Evolutionary conservation across 2,797 vertebrate genomes (phyloP), one percentile per base, ranked within the genome.

Genomic region (Hapalemur alaotrensis): DNA sequence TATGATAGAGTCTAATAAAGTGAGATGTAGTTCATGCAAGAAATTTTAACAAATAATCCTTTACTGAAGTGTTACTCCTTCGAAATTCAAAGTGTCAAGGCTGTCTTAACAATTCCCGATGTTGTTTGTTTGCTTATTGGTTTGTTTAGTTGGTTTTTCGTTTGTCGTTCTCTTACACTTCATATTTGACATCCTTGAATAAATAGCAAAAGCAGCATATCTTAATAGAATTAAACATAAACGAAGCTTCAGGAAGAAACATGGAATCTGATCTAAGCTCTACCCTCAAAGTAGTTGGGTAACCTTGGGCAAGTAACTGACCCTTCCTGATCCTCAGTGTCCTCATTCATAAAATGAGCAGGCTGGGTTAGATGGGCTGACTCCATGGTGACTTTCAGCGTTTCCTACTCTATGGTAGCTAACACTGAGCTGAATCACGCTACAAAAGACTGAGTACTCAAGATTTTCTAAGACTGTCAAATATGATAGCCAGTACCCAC

Each of bases 11-110:
- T 92, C 72, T 54, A 92, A 85, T 65, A 54, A 92, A 88, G 48
- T 38, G 32, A 79, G 43, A 69, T 8, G 14, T 23, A 83, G 30
- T 79, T 81, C 32, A n/a, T 35, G 35, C 1, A 46, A 89, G 61
- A 92, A 89, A 75, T 75, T 46, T 93, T 87, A 81, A 63, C 18
- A 70, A 90, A 57, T 59, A 88, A 61, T n/a, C 41, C 12, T 96
- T 93, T 50, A 48, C 54, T 18, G 54, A 54, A 81, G 14, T 38
- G 54, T 35, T 46, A 41, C 6, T 76, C 32, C 25, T 65, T 75
- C 23, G 75, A 90, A 35, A 78, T n/a, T 67, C 69, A 54, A 59
- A 75, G 46, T 75, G 91, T 94, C 82, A 84, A 89, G 69, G 41
- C 38, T 52, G 14, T 69, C 30, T 85, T 52, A 72, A 89, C 4